phyloP scores from a whole-genome alignment of 2,113 vertebrate genomes.

The Uria lomvia region DNA sequence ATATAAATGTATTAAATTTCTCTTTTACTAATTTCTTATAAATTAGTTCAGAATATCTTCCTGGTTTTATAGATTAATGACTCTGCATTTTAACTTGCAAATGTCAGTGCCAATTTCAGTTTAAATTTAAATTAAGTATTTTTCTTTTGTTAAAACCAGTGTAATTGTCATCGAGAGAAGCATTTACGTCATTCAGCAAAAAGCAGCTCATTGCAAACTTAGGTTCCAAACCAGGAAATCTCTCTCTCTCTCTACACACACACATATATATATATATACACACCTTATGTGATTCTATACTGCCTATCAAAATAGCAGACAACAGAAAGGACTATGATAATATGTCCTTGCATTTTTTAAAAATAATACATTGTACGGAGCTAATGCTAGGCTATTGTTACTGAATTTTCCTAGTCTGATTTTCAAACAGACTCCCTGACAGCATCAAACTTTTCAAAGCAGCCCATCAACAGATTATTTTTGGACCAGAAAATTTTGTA shows the following conservation, averaged over 20 bases:
- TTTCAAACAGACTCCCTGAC: not conserved
- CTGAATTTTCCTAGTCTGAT: not conserved
- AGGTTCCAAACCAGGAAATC: not conserved
- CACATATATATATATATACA: not conserved
- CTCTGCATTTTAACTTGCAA: not conserved
- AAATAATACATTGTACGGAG: not conserved
- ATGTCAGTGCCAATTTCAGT: not conserved
- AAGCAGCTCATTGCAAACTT: not conserved
- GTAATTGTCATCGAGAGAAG: not conserved
- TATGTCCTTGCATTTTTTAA: not conserved
- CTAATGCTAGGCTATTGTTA: not conserved
- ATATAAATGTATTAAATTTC: not conserved
- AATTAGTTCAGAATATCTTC: not conserved
- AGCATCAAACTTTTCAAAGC: not conserved
- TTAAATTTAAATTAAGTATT: not conserved
- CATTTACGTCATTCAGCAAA: not conserved
- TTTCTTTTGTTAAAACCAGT: not conserved
- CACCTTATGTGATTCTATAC: not conserved
- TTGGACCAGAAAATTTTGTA: not conserved
- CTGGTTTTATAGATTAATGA: not conserved
- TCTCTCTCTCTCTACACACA: not conserved
- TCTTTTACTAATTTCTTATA: not conserved
- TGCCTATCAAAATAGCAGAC: not conserved
- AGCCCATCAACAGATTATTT: not conserved
- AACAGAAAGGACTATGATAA: not conserved